Conservation (phyloP, 2,797 vertebrate species). For the Coilia nasus region DNA sequence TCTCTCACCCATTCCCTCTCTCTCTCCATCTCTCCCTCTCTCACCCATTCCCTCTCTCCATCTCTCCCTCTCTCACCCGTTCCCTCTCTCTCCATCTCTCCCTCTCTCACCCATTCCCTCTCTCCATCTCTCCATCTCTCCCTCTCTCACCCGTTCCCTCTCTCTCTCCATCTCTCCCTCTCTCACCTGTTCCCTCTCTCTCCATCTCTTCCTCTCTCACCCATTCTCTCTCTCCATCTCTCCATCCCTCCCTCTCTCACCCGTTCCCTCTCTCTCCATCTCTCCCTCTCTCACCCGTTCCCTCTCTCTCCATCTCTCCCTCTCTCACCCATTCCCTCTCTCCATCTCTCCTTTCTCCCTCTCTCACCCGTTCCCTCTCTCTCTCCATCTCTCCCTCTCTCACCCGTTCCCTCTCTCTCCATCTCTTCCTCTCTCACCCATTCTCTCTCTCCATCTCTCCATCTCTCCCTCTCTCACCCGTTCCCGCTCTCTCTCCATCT, state of each 20-base stretch:
- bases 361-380: too few species aligned
- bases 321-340: slow-evolving; percentile 20
- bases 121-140: too few species aligned
- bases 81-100: slow-evolving; percentile 11
- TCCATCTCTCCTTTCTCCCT: slow-evolving; percentile 46
- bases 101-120: too few species aligned
- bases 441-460: slow-evolving; percentile 32
- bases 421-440: slow-evolving; percentile 18
- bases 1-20: background rate
- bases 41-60: too few species aligned
- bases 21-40: slow-evolving; percentile 32
- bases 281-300: slow-evolving; percentile 31
- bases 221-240: slow-evolving; percentile 25
- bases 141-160: too few species aligned
- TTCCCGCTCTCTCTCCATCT: slow-evolving; percentile 30
- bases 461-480: slow-evolving; percentile 42
- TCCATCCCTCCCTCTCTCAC: slow-evolving; percentile 41
- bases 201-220: slow-evolving; percentile 38
- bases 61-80: too few species aligned
- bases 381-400: slow-evolving; percentile 38
- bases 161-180: background rate
- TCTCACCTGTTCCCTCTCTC: background rate
- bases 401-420: background rate
- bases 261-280: slow-evolving; percentile 24
- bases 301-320: slow-evolving; percentile 31